phyloP scores from a whole-genome alignment of 2,797 vertebrate genomes.

The Clarias platycephalus region DNA sequence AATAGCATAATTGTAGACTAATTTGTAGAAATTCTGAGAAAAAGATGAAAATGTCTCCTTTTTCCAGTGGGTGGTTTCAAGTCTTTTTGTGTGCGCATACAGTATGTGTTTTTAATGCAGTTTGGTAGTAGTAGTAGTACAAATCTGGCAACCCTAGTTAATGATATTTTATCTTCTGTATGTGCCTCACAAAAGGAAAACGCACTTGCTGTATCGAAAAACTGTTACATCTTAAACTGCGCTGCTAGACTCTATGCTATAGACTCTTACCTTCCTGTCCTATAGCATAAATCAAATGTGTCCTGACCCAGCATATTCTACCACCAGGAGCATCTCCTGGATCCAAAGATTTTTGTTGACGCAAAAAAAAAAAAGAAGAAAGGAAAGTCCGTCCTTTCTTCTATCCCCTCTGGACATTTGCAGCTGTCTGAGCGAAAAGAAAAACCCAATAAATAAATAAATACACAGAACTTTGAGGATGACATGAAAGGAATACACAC shows the following conservation, averaged over 20 bases:
- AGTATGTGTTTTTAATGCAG: neutral
- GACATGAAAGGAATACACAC: conserved; percentile 17
- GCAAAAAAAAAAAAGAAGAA: neutral
- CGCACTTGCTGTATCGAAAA: neutral
- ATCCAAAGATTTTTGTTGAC: neutral
- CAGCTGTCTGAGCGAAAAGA: conserved; percentile 6
- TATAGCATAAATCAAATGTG: neutral
- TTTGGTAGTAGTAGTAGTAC: neutral
- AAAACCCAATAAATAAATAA: conserved; percentile 36
- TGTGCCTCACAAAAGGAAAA: neutral
- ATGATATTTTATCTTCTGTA: neutral
- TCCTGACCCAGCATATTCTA: neutral
- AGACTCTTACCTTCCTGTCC: neutral
- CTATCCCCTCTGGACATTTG: neutral
- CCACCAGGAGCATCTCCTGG: neutral
- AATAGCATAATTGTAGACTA: no score
- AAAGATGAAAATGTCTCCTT: neutral
- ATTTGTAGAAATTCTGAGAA: neutral
- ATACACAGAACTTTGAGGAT: conserved; percentile 17
- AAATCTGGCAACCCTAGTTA: neutral
- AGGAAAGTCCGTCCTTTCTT: neutral
- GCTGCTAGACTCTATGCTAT: neutral
- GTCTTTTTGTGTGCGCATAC: neutral
- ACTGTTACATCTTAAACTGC: neutral
- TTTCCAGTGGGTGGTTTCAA: neutral